A percentile compares a stretch with the other conserved stretches of the same genome.
phyloP scores from a whole-genome alignment of 2,113 vertebrate genomes.

The Gallinago jamesoni region DNA sequence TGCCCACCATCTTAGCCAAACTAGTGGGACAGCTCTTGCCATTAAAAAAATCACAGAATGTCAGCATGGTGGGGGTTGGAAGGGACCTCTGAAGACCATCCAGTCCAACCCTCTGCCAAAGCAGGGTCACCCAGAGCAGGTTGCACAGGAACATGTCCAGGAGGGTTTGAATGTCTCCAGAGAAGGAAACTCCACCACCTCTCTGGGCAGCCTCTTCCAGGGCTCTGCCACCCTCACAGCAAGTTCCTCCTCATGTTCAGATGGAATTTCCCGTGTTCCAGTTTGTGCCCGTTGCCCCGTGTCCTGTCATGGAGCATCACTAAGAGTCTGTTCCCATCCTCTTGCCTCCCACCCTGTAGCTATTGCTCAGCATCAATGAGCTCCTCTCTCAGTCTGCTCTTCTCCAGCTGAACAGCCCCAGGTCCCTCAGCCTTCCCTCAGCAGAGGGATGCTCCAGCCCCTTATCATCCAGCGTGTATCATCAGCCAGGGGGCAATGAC shows the following conservation, averaged over 20 bases:
- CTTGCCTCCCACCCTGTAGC: background rate
- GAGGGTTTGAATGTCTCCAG: background rate
- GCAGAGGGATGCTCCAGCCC: background rate
- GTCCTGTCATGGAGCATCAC: background rate
- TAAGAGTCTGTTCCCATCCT: background rate
- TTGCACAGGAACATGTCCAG: background rate
- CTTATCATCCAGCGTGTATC: accelerated
- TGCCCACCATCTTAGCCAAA: background rate
- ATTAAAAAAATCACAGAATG: background rate
- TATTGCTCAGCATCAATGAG: background rate
- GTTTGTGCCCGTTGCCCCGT: background rate
- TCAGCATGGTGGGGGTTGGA: background rate
- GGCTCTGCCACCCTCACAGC: background rate
- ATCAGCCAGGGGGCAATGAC: background rate
- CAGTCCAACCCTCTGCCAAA: background rate
- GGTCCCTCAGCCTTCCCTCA: background rate
- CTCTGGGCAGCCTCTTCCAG: background rate
- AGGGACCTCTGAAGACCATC: background rate
- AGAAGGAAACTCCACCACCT: background rate
- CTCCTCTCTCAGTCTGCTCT: background rate
- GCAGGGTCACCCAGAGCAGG: background rate
- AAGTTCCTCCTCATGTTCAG: no score
- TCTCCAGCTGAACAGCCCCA: background rate
- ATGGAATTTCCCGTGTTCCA: background rate
- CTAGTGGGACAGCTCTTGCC: background rate